phyloP scores from a whole-genome alignment of 1,140 invertebrate species.

The Zaprionus ornatus region DNA sequence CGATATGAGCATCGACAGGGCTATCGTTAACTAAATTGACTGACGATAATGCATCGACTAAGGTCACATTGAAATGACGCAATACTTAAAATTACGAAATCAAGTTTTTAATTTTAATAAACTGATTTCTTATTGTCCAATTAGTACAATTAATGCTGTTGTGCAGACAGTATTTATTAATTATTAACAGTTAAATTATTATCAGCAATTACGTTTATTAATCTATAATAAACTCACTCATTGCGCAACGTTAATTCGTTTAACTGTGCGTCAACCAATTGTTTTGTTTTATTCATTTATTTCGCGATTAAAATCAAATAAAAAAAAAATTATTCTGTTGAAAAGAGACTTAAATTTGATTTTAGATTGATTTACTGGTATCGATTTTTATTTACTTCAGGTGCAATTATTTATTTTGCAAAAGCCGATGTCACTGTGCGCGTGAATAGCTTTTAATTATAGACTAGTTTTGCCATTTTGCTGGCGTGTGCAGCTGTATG shows the following conservation, averaged over 20 bases:
- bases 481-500: slow-evolving; percentile 1
- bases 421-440: slow-evolving; percentile 14
- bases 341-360: not conserved
- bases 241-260: not conserved
- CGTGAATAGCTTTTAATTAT: slow-evolving; percentile 42
- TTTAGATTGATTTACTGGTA: not conserved
- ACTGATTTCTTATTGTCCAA: too few relatives aligned
- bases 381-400: slow-evolving; percentile 10
- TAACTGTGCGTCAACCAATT: not conserved
- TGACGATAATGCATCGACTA: too few relatives aligned
- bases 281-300: not conserved
- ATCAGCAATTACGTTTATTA: not conserved
- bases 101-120: too few relatives aligned
- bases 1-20: too few relatives aligned
- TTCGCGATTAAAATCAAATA: not conserved
- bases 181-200: not conserved
- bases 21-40: too few relatives aligned
- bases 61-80: too few relatives aligned
- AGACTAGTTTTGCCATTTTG: slow-evolving; percentile 17
- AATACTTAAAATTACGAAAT: too few relatives aligned
- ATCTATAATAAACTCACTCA: not conserved
- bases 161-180: too few relatives aligned
- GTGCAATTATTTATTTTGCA: slow-evolving; percentile 15
- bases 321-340: not conserved
- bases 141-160: too few relatives aligned